These are phyloP conservation scores for Phoxinus dragarum DNA, from an alignment of 2,797 vertebrate genomes.

Conservation along the genomic window DNA sequence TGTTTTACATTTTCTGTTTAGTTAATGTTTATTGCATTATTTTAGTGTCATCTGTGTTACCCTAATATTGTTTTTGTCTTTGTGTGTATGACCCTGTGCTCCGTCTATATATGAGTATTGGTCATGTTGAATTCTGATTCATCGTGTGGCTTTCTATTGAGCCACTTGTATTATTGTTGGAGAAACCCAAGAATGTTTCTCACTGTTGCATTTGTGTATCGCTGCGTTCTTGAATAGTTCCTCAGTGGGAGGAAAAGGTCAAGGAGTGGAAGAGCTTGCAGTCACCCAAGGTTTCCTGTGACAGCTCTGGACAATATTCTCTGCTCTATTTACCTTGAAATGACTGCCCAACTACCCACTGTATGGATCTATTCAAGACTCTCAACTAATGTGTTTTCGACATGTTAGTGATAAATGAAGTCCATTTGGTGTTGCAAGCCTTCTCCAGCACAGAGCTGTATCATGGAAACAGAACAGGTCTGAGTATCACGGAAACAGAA, in stretches of 20 bases:
- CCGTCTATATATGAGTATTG: neutral
- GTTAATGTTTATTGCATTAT: neutral
- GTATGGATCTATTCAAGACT: slow-evolving; percentile 19
- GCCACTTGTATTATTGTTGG: slow-evolving; percentile 1
- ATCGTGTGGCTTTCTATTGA: slow-evolving; percentile 10
- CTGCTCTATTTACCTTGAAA: slow-evolving; percentile 39
- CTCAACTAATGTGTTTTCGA: neutral
- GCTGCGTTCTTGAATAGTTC: slow-evolving; percentile 23
- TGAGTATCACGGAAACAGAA: slow-evolving; percentile 13
- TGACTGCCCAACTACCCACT: slow-evolving; percentile 23
- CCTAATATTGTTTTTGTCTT: neutral
- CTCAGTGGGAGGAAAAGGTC: slow-evolving; percentile 34
- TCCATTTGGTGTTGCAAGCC: neutral
- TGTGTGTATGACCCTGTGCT: neutral
- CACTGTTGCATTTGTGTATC: slow-evolving; percentile 4
- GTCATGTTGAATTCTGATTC: neutral
- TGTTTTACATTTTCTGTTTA: neutral
- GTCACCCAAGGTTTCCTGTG: slow-evolving; percentile 31
- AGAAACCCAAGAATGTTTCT: neutral
- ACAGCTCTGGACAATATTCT: slow-evolving; percentile 40
- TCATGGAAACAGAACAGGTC: slow-evolving; percentile 6
- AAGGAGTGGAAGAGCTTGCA: slow-evolving; percentile 20
- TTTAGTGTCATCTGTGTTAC: neutral
- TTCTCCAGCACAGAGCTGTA: neutral
- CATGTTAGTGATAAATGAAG: slow-evolving; percentile 34